Base-by-base conservation (phyloP, 64 coral and sea anemone genomes). In the Exaiptasia diaphana region DNA sequence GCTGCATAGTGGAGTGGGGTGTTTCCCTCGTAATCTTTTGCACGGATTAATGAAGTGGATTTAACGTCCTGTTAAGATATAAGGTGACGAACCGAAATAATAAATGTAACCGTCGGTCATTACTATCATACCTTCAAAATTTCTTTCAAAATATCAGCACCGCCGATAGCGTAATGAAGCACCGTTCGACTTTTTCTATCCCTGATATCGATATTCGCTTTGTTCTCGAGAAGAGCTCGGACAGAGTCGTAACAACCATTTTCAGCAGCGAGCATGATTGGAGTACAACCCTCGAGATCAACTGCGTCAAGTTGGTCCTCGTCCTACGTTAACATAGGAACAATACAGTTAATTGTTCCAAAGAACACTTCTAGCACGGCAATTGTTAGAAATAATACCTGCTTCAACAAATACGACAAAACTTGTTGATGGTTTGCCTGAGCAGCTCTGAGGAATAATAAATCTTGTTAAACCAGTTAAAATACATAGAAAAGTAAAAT, bases 1-100 rank as follows among this genome's bases (percentile, higher is more conserved):
- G 91, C 64, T 6, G 91, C 91, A 25, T 94, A 94, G 8, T 94
- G 91, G 54, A 94, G 80, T 17, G 91, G 86, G 3, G 91, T 94
- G 80, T 94, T 94, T 20, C 91, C 91, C 28, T 88, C 67, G 0
- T 84, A 73, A 54, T 94, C 91, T 78, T 94, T 94, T 39, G 71
- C 91, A 25, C 91, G 75, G 52, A 94, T 94, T 0, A 94, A 46
- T 18, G 86, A 83, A 45, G 69, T 70, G 0, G 91, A 78, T 68
- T 94, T 94, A 3, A 94, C 91, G 34, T 94, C 91, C 91, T 94
- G 21, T 41, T 17, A 39, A 8, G 22, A 46, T 26, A 26, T n/a
- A n/a, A n/a, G n/a, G n/a, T n/a, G n/a, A n/a, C n/a, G n/a, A n/a
- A n/a, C n/a, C n/a, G n/a, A n/a, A n/a, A n/a, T n/a, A n/a, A n/a